Conservation (phyloP, 2,113 vertebrate species). For the Gallinago paraguaiae region DNA sequence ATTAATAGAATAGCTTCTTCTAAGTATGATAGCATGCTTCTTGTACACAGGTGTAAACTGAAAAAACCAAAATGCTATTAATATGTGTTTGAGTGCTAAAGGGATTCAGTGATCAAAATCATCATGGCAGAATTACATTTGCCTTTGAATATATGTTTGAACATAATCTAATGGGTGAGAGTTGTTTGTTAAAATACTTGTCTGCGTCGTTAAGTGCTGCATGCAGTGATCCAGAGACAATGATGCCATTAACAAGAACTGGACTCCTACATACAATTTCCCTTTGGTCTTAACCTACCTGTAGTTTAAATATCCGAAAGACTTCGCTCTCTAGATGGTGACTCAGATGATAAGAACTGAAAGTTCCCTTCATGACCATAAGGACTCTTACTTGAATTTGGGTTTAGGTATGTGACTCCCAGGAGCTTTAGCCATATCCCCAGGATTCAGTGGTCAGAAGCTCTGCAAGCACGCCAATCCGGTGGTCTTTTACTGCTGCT, state of each 20-base stretch:
- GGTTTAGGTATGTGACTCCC: not conserved
- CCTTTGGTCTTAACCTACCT: not conserved
- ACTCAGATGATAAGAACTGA: not conserved
- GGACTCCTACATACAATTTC: not conserved
- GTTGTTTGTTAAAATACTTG: not conserved
- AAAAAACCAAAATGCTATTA: constrained; percentile 19
- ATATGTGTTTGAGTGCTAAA: not conserved
- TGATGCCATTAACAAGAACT: not conserved
- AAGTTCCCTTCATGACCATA: not conserved
- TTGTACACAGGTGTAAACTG: not conserved
- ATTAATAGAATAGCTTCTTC: not conserved
- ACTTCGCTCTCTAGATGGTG: not conserved
- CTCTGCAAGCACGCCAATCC: not conserved
- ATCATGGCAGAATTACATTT: not conserved
- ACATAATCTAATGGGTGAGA: not conserved
- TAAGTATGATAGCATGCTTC: not conserved
- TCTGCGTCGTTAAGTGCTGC: not conserved
- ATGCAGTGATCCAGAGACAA: not conserved
- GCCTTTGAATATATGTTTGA: not conserved
- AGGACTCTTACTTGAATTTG: not conserved
- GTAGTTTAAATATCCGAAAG: not conserved
- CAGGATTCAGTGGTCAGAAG: not conserved
- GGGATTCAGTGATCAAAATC: not conserved
- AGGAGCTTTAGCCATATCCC: not conserved
- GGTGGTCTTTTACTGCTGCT: not conserved